Base-by-base conservation (phyloP, 2,888 invertebrate species). In the Leucophora obtusa region DNA sequence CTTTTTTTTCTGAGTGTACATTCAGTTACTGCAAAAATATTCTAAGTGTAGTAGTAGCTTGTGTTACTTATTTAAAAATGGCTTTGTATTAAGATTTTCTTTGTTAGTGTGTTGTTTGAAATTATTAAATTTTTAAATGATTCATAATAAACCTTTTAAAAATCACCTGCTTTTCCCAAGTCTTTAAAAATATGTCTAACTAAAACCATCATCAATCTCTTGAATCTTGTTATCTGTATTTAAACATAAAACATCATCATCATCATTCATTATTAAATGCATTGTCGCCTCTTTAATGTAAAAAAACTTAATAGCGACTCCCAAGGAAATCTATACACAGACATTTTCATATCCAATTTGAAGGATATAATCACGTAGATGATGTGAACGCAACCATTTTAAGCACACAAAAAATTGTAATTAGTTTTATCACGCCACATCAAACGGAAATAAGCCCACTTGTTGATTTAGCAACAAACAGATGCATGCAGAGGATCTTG, bases 351-450 rank as follows among this genome's bases (percentile, higher is more conserved):
- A 38, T 38, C 38, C 10, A 38, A 38, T 10, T 38, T 38, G 38
- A 38, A 38, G 38, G 38, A 1, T 47, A 6, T 47, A 47, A n/a
- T 47, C n/a, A 47, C 14, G 43, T n/a, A 47, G 14, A 47, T 47
- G n/a, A 28, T 28, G 28, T 28, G 28, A 28, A 7, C 5, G 43
- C 14, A 47, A n/a, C 0, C 43, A 47, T 47, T 38, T 9, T 38
- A 38, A 38, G 38, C 1, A 47, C 3, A 47, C 4, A 47, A 47
- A 47, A 47, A n/a, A 47, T 21, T 68, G 18, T 63, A 70, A 82
- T 82, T 69, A 78, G 60, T 82, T 82, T 77, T 74, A 76, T 75
- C 68, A 75, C 80, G 76, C 76, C 65, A 80, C 66, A 66, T 72
- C 60, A 71, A 78, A 72, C 78, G 78, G 78, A 78, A 78, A 72